Conservation (phyloP, 1,140 invertebrate species). For the Trichogramma pretiosum region DNA sequence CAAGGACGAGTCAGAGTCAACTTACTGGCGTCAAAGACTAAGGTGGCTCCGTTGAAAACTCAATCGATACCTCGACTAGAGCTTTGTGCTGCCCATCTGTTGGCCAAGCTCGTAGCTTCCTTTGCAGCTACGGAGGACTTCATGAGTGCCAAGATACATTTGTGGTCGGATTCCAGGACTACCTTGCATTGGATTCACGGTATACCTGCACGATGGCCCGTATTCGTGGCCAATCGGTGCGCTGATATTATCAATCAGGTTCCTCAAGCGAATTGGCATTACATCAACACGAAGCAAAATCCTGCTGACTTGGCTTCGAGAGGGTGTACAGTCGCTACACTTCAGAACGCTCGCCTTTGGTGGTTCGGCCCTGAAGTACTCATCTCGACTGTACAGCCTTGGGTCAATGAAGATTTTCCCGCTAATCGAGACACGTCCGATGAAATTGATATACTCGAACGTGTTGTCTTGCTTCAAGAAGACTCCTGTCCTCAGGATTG, state of each 20-base stretch:
- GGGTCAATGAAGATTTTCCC: not conserved
- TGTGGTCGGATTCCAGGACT: constrained; percentile 31
- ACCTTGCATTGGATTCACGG: no score
- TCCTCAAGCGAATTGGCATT: constrained; percentile 22
- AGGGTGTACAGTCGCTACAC: constrained; percentile 17
- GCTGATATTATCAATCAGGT: constrained; percentile 26
- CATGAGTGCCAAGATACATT: not conserved
- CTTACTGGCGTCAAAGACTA: constrained; percentile 32
- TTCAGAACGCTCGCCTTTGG: constrained; percentile 28
- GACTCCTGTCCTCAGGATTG: not conserved
- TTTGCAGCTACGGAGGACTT: not conserved
- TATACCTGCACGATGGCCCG: no score
- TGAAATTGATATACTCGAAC: not conserved
- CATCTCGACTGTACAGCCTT: constrained; percentile 1
- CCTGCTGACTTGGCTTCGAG: constrained; percentile 31
- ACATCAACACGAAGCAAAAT: constrained; percentile 25
- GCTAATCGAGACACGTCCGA: not conserved
- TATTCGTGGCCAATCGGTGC: constrained; percentile 34
- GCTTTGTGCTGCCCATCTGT: constrained; percentile 37
- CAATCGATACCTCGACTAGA: constrained; percentile 44
- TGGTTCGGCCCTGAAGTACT: constrained; percentile 31
- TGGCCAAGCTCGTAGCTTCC: constrained; percentile 13
- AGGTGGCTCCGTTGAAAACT: constrained; percentile 40
- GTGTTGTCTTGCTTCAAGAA: not conserved
- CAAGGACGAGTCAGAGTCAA: not conserved